Evolutionary conservation across 2,797 vertebrate species (phyloP).

Genomic region (Chaenodraco wilsoni): DNA sequence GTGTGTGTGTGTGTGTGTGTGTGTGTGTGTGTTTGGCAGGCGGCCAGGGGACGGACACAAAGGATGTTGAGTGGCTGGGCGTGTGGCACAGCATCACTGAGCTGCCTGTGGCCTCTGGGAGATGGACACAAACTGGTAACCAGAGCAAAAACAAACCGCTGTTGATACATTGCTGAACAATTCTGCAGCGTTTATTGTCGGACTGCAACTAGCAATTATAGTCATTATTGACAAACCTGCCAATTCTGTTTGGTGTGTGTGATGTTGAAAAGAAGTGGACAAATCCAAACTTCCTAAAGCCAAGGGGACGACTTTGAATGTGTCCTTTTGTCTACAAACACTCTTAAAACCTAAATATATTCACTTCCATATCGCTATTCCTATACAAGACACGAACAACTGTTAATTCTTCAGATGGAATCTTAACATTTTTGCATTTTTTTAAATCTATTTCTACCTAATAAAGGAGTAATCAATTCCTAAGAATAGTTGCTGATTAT

Average conservation of each 20-base stretch:
- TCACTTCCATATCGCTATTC: not conserved
- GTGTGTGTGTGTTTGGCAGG: constrained; percentile 56
- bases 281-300: not conserved
- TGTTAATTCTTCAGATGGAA: not conserved
- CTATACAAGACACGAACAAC: not conserved
- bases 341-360: not conserved
- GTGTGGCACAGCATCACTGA: constrained; percentile 73
- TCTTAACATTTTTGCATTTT: not conserved
- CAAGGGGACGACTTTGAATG: not conserved
- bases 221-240: not conserved
- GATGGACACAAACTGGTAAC: constrained; percentile 59
- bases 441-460: too few species aligned
- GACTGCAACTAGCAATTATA: not conserved
- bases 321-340: not conserved
- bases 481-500: not conserved
- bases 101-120: constrained; percentile 69
- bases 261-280: not conserved
- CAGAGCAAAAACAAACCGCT: constrained; percentile 29
- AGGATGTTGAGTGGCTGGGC: constrained; percentile 78
- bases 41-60: constrained; percentile 75
- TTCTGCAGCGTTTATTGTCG: not conserved
- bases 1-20: constrained; percentile 26
- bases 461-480: too few species aligned
- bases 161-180: not conserved
- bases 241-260: too few species aligned